Evolutionary conservation across 2,888 invertebrate genomes (phyloP), one percentile per base, ranked within the genome.

Genomic region (Temnothorax ravouxi): DNA sequence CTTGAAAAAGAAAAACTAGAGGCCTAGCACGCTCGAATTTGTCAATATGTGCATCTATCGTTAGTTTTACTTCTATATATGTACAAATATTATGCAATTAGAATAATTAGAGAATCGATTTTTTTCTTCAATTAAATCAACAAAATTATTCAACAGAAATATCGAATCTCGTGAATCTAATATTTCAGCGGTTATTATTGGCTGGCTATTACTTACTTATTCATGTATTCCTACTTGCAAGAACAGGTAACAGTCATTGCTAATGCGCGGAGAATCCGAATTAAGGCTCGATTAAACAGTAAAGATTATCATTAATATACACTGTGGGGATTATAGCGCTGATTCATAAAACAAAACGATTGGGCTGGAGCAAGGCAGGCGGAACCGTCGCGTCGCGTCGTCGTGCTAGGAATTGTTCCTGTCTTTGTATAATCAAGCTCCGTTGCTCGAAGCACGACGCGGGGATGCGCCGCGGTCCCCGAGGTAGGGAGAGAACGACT

Each of bases 371-470:
- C 29, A 52, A 54, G 18, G 59, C 6, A 47, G 50, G n/a, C 25
- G 15, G 41, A 56, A 56, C 2, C 25, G 34, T 59, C 13, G 81
- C 25, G 34, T 59, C 13, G 81, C 62, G 74, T 66, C 83, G 79
- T 61, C 52, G 75, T 56, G 81, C 66, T 29, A 29, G 71, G 79
- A 86, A 85, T 88, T 85, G 85, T 75, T 75, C 74, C 66, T 54
- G 85, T 87, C 86, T 87, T 87, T 91, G 90, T 91, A 92, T 92
- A 92, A 91, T 91, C 90, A 88, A 92, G 80, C 85, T 84, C 76
- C 87, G 80, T 88, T 84, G 61, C 62, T 67, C 44, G 56, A 74
- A 59, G 84, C 69, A 72, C 21, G 77, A 25, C 21, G 59, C 41
- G 67, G 56, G 62, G 38, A 61, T 76, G 64, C 47, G 9, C 41